These are phyloP conservation scores for Urocyon cinereoargenteus DNA, from an alignment of 2,797 vertebrate genomes.

Conservation along the genomic window DNA sequence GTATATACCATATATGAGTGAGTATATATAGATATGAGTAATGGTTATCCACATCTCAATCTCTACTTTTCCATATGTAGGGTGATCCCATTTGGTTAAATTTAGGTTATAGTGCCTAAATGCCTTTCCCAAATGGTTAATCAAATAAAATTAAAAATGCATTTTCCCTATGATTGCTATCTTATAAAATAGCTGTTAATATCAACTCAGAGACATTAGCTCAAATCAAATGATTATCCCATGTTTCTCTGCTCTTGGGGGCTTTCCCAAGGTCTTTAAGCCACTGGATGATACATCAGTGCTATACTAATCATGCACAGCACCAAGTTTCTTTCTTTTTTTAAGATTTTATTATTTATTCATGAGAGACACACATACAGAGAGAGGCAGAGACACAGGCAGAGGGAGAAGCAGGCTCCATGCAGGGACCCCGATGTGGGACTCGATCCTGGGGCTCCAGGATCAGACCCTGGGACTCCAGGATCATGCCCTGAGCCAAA, in stretches of 20 bases:
- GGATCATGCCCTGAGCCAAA: no score
- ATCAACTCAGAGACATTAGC: conserved; percentile 16
- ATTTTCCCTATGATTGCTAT: background rate
- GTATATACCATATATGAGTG: background rate
- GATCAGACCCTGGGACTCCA: no score
- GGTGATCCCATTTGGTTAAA: background rate
- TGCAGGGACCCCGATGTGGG: no score
- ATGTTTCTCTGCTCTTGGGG: background rate
- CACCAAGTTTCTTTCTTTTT: background rate
- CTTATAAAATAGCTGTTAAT: background rate
- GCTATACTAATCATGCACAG: background rate
- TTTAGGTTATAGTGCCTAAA: background rate
- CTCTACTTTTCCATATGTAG: background rate
- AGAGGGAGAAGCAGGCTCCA: no score
- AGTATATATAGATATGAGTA: background rate
- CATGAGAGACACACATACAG: no score
- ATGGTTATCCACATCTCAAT: background rate
- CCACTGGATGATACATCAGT: background rate
- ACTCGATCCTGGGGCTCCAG: no score
- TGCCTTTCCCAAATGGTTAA: background rate
- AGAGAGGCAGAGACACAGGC: no score
- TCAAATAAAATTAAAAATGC: background rate
- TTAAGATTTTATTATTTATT: no score
- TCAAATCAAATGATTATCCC: background rate
- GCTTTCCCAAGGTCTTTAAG: background rate